Evolutionary conservation across 2,797 vertebrate genomes (phyloP).

Genomic region (Manis crassicaudata): DNA sequence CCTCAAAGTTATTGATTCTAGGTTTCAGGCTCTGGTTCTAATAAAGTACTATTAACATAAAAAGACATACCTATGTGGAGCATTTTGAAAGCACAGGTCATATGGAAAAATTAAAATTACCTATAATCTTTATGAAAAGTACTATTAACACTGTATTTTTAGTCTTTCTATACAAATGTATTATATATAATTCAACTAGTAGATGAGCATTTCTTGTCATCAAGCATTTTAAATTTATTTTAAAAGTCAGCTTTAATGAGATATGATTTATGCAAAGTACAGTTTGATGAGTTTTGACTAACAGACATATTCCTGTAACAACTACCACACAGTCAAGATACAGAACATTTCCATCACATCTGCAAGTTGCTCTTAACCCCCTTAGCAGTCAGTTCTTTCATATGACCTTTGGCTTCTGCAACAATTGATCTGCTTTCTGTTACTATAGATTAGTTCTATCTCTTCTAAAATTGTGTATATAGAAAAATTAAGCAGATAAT

Average conservation of each 20-base stretch:
- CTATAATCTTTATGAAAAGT: background rate
- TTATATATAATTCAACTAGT: background rate
- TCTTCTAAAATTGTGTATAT: background rate
- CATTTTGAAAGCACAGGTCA: background rate
- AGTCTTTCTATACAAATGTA: slow-evolving; percentile 1
- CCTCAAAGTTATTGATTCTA: background rate
- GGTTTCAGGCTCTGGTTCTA: background rate
- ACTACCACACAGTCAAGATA: background rate
- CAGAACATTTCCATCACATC: background rate
- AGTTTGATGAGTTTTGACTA: background rate
- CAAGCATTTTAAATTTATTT: background rate
- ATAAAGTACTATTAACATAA: background rate
- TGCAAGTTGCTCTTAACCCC: background rate
- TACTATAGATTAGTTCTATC: background rate
- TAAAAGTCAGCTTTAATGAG: slow-evolving; percentile 16
- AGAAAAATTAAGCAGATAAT: background rate
- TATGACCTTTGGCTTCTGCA: background rate
- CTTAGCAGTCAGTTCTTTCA: background rate
- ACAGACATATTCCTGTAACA: background rate
- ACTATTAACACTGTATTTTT: background rate
- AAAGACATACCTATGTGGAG: background rate
- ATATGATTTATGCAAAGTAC: background rate
- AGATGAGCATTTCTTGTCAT: background rate
- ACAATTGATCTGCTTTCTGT: background rate
- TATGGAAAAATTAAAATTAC: slow-evolving; percentile 17